Evolutionary conservation across 2,797 vertebrate species (phyloP).

Genomic region (Cichlasoma orientale): DNA sequence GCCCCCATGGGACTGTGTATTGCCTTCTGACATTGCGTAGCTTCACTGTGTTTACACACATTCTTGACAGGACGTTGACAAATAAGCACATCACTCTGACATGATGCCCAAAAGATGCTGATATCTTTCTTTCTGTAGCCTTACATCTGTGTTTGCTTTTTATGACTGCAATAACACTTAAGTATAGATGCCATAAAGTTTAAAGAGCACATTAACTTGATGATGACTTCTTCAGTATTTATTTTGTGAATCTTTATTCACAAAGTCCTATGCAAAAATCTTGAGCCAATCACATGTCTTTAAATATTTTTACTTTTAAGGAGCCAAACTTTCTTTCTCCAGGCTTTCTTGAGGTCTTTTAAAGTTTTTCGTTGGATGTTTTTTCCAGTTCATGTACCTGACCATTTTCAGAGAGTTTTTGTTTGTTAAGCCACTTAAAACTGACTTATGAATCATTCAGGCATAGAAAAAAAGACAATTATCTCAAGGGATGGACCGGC

Average conservation of each 20-base stretch:
- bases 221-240: constrained; percentile 12
- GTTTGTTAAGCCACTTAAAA: background rate
- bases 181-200: constrained; percentile 1
- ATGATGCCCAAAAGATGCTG: constrained; percentile 60
- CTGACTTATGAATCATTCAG: background rate
- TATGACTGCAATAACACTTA: background rate
- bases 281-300: background rate
- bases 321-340: background rate
- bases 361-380: background rate
- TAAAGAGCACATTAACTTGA: constrained; percentile 7
- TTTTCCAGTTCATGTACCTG: background rate
- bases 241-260: constrained; percentile 8
- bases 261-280: background rate
- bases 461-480: background rate
- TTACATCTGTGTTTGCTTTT: constrained; percentile 29
- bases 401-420: background rate
- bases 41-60: constrained; percentile 69
- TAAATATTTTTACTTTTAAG: background rate
- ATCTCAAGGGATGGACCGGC: background rate
- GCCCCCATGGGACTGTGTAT: constrained; percentile 51
- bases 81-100: constrained; percentile 56
- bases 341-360: background rate
- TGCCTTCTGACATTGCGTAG: constrained; percentile 68
- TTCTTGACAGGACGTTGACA: constrained; percentile 65
- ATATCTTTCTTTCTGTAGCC: constrained; percentile 46